Conservation (phyloP, 2,797 vertebrate species). For the Alcedo quadribrachys region DNA sequence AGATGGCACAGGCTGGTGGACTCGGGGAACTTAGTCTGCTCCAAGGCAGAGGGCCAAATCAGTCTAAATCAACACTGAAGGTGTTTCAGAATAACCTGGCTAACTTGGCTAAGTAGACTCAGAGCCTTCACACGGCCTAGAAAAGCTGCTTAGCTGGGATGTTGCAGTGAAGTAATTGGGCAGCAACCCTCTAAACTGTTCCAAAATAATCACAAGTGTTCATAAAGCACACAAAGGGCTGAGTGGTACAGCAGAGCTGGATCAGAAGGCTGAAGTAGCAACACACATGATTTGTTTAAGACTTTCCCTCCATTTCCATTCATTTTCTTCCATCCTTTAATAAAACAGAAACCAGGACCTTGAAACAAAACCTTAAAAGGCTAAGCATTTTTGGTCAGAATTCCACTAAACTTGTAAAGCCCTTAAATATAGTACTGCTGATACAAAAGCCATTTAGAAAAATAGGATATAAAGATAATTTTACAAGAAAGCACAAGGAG, state of each 20-base stretch:
- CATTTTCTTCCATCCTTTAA: not conserved
- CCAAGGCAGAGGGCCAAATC: not conserved
- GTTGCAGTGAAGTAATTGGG: not conserved
- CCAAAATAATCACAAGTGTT: not conserved
- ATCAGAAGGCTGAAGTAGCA: not conserved
- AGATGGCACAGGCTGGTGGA: not conserved
- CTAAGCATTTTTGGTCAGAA: not conserved
- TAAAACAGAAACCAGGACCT: not conserved
- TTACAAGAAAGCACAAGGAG: not conserved
- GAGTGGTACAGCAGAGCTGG: not conserved
- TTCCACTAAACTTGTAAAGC: not conserved
- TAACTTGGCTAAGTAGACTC: not conserved
- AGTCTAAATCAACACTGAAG: not conserved
- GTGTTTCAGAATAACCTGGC: not conserved
- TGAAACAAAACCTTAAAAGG: not conserved
- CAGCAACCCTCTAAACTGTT: not conserved
- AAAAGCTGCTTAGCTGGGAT: constrained; percentile 25
- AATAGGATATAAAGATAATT: not conserved
- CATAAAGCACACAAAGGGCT: not conserved
- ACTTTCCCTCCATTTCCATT: not conserved
- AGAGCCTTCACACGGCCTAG: not conserved
- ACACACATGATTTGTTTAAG: not conserved
- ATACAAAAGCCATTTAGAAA: not conserved
- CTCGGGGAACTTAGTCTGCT: not conserved
- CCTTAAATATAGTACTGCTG: not conserved